Percentiles rank a stretch among this genome's conserved stretches.
phyloP scores from a whole-genome alignment of 2,797 vertebrate species.

The Pteronotus mesoamericanus region DNA sequence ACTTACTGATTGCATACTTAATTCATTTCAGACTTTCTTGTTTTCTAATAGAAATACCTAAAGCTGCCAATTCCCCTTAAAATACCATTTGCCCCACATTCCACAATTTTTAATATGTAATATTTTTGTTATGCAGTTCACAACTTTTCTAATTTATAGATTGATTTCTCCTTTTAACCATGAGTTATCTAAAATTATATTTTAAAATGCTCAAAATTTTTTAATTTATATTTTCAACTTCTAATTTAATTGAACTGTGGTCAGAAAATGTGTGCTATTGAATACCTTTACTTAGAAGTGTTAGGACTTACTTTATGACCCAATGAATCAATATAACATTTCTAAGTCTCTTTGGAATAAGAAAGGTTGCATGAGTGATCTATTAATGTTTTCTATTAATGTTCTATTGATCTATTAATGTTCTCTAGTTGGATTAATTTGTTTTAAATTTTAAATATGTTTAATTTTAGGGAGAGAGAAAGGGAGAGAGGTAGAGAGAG shows the following conservation, averaged over 20 bases:
- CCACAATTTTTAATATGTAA: not conserved
- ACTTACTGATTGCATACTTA: not conserved
- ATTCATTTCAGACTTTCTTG: not conserved
- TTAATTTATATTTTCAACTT: not conserved
- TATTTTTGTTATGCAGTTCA: not conserved
- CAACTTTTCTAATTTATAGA: not conserved
- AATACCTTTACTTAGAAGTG: not conserved
- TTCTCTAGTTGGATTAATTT: not conserved
- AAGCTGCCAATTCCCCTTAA: not conserved
- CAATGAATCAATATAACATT: not conserved
- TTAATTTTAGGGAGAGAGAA: no score
- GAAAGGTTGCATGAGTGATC: not conserved
- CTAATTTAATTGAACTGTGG: not conserved
- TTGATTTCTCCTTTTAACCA: not conserved
- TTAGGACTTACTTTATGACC: not conserved
- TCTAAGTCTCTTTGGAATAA: not conserved
- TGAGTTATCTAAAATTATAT: not conserved
- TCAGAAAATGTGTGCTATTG: not conserved
- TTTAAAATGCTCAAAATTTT: not conserved
- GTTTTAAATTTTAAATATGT: no score
- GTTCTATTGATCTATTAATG: not conserved
- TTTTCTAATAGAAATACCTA: not conserved
- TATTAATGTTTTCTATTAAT: not conserved
- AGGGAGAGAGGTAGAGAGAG: no score
- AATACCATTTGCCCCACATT: not conserved